phyloP scores from a whole-genome alignment of 2,888 invertebrate genomes.

The Limenitis arthemis region DNA sequence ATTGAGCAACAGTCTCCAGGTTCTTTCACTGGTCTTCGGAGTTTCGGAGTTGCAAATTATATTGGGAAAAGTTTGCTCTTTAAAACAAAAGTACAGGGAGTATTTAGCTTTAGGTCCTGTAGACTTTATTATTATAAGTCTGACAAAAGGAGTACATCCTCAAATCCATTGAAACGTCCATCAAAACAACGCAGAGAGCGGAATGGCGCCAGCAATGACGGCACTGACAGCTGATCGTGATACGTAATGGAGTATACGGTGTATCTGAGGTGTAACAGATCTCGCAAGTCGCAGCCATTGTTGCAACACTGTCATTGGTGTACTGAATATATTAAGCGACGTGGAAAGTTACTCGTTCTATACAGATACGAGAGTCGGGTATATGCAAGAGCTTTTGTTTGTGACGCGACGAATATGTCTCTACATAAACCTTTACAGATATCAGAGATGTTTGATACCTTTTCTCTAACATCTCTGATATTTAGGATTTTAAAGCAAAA shows the following conservation, averaged over 20 bases:
- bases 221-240: constrained; percentile 11
- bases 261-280: constrained; percentile 6
- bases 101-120: neutral
- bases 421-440: no score
- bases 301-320: neutral
- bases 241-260: constrained; percentile 4
- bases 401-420: no score
- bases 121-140: neutral
- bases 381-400: no score
- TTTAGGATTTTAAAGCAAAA: no score
- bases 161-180: constrained; percentile 46
- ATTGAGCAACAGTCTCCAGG: no score
- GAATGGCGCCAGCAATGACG: neutral
- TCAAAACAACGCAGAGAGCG: constrained; percentile 38
- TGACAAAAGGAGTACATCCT: neutral
- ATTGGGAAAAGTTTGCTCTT: no score
- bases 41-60: no score
- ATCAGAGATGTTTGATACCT: no score
- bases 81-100: no score
- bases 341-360: neutral
- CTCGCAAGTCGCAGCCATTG: constrained; percentile 2
- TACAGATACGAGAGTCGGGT: no score
- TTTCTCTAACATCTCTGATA: no score
- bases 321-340: neutral
- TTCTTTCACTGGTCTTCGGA: no score